Base-by-base conservation (phyloP, 2,797 vertebrate species). In the Salmo trutta region DNA sequence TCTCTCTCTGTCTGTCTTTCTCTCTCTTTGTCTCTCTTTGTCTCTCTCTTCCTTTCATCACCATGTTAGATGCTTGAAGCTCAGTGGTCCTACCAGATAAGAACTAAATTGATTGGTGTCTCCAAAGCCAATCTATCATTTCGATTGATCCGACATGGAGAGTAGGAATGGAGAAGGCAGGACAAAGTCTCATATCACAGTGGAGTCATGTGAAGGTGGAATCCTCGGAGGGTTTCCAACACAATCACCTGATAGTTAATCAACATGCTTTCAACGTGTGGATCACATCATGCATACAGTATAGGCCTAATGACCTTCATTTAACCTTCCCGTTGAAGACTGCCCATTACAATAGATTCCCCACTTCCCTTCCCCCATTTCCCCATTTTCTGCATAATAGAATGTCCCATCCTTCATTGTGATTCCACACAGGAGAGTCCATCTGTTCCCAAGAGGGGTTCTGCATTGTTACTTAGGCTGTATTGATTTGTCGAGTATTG, bases 51-150 rank as follows among this genome's bases (percentile, higher is more conserved):
- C 4, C 56, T 62, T 15, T n/a, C 56, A 62, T 21, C n/a, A 62
- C 19, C 56, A 21, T 14, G 41, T 56, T 59, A 54, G 33, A 47
- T 75, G 10, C 4, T 69, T 75, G 15, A 65, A 73, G 36, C 68
- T 75, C 79, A 82, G 78, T 68, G 75, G 59, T 77, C 75, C 77
- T 14, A 8, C 73, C 52, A 71, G 81, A 73, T 53, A 78, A 83
- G 71, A 17, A 3, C 51, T 3, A 62, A 77, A 89, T 90, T 81
- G 85, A 92, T 85, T 62, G 27, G 72, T 75, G 82, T 85, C 83
- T 83, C 78, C 65, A 76, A 82, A 83, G 83, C 74, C 76, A 67
- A 88, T 89, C 71, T 51, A 83, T 88, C 81, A 79, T 79, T 47
- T 62, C n/a, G 77, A 90, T 82, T 85, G 82, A 90, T 87, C 82